Conservation (phyloP, 2,113 vertebrate genomes). For the Bufo gargarizans region DNA sequence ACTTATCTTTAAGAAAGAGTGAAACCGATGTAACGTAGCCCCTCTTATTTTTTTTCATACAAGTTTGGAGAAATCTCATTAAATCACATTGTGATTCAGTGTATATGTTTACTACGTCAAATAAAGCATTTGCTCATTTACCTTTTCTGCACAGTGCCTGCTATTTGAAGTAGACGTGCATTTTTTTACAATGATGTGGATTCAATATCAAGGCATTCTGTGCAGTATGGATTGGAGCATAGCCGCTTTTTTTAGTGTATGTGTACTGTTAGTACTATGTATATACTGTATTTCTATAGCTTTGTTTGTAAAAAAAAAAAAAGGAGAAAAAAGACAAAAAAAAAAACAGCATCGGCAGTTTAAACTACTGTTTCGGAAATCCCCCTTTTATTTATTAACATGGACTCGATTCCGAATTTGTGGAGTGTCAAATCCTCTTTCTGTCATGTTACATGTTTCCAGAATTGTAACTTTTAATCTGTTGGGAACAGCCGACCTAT, state of each 20-base stretch:
- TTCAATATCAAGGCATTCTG: conserved; percentile 39
- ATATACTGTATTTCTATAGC: conserved; percentile 85
- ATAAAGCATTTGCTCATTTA: conserved; percentile 83
- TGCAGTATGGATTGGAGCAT: conserved; percentile 55
- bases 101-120: conserved; percentile 86
- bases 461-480: conserved; percentile 70
- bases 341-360: conserved; percentile 71
- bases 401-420: conserved; percentile 66
- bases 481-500: conserved; percentile 69
- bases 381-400: conserved; percentile 84
- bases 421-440: conserved; percentile 71
- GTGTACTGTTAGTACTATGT: conserved; percentile 74
- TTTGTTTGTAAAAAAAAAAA: conserved; percentile 73
- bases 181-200: conserved; percentile 58
- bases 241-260: conserved; percentile 53
- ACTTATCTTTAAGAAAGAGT: conserved; percentile 70
- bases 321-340: conserved; percentile 50
- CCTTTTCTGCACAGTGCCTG: conserved; percentile 70
- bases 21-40: conserved; percentile 78
- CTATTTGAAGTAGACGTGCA: conserved; percentile 57
- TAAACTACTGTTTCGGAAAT: conserved; percentile 81
- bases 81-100: conserved; percentile 85
- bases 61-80: conserved; percentile 61
- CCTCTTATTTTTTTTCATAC: conserved; percentile 72
- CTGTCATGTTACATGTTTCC: conserved; percentile 70